Conservation (phyloP, 2,888 invertebrate genomes). For the Alitta virens region DNA sequence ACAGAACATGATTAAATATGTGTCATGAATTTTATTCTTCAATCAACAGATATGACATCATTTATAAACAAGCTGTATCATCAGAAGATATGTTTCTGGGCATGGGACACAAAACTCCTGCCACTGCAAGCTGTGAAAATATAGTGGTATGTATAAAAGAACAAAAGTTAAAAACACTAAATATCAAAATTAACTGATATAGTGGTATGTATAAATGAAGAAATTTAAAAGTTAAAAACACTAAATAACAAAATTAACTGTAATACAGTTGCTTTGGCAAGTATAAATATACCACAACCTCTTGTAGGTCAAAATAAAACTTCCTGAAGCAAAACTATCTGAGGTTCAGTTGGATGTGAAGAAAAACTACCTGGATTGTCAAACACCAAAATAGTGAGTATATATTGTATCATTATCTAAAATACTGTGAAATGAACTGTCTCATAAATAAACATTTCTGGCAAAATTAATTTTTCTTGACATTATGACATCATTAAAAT, state of each 20-base stretch:
- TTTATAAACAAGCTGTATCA: conserved; percentile 80
- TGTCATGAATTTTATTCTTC: no score
- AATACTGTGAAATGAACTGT: not conserved
- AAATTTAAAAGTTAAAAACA: not conserved
- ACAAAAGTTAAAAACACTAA: not conserved
- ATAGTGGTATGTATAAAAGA: conserved; percentile 67
- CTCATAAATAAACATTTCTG: not conserved
- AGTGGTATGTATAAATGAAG: not conserved
- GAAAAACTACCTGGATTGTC: conserved; percentile 62
- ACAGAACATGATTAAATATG: no score
- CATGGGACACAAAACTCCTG: conserved; percentile 78
- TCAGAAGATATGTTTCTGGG: conserved; percentile 82
- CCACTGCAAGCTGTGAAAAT: conserved; percentile 82
- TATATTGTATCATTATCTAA: no score
- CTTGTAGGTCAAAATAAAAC: conserved; percentile 61
- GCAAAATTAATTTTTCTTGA: not conserved
- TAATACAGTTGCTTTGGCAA: not conserved
- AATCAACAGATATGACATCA: conserved; percentile 70
- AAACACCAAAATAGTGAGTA: conserved; percentile 55
- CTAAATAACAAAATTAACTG: no score
- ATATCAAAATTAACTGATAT: not conserved
- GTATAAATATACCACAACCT: not conserved
- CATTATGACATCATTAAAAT: not conserved
- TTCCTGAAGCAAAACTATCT: conserved; percentile 74
- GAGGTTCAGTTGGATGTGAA: conserved; percentile 72